A percentile compares a stretch with the other conserved stretches of the same genome.
phyloP scores from a whole-genome alignment of 2,113 vertebrate genomes.

The Stercorarius parasiticus region DNA sequence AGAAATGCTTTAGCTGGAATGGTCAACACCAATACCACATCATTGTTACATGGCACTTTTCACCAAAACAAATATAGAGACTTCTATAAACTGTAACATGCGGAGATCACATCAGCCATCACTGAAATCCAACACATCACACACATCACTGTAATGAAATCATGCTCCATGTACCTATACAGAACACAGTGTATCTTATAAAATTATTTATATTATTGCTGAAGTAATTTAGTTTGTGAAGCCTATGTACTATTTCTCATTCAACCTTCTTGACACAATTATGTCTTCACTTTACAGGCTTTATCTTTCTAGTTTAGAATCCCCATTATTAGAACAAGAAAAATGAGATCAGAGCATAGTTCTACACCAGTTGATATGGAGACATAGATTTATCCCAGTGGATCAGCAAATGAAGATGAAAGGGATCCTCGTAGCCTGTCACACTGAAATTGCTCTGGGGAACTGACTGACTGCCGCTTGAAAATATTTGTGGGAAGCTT shows the following conservation, averaged over 20 bases:
- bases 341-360: not conserved
- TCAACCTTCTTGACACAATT: not conserved
- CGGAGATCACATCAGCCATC: not conserved
- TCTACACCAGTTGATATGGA: not conserved
- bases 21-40: not conserved
- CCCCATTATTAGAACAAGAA: not conserved
- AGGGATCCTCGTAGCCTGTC: not conserved
- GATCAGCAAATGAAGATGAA: not conserved
- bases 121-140: not conserved
- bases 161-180: not conserved
- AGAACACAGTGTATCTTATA: not conserved
- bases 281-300: not conserved
- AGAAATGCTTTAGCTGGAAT: not conserved
- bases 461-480: not conserved
- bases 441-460: not conserved
- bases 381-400: not conserved
- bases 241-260: not conserved
- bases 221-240: not conserved
- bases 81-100: not conserved
- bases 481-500: not conserved
- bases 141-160: not conserved
- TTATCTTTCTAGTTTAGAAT: not conserved
- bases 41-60: not conserved
- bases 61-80: not conserved
- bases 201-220: not conserved